Percentiles rank a stretch among this genome's conserved stretches.
Conservation (phyloP, 2,888 invertebrate genomes). For the Ferrisia virgata region DNA sequence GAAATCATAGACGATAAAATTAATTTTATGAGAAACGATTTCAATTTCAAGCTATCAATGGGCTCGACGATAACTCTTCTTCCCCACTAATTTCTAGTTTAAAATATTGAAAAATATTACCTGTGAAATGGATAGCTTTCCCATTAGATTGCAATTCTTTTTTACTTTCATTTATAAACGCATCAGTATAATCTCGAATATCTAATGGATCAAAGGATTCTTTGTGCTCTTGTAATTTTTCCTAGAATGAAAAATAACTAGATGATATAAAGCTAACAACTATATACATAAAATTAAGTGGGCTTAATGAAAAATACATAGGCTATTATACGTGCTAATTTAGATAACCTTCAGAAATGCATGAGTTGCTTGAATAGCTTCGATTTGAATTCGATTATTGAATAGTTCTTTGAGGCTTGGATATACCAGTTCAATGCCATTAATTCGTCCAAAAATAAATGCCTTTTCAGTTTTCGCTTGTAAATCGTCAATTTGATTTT, state of each 20-base stretch:
- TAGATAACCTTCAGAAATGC: not conserved
- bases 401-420: not conserved
- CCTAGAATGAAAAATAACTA: not conserved
- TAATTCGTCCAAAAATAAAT: not conserved
- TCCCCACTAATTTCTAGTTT: too few relatives aligned
- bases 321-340: too few relatives aligned
- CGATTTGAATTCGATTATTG: not conserved
- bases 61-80: too few relatives aligned
- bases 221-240: conserved; percentile 5
- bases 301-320: too few relatives aligned
- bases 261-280: not conserved
- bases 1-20: too few relatives aligned
- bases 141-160: not conserved
- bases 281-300: not conserved
- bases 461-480: not conserved
- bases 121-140: not conserved
- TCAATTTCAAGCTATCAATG: too few relatives aligned
- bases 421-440: not conserved
- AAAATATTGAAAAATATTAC: not conserved
- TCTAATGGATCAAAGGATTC: not conserved
- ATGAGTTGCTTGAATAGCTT: not conserved
- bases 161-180: conserved; percentile 8
- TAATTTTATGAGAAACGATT: too few relatives aligned
- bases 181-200: conserved; percentile 31
- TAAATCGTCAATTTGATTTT: not conserved